A percentile compares a stretch with the other conserved stretches of the same genome.
Evolutionary conservation across 2,797 vertebrate genomes (phyloP).

Genomic region (Arremon aurantiirostris): DNA sequence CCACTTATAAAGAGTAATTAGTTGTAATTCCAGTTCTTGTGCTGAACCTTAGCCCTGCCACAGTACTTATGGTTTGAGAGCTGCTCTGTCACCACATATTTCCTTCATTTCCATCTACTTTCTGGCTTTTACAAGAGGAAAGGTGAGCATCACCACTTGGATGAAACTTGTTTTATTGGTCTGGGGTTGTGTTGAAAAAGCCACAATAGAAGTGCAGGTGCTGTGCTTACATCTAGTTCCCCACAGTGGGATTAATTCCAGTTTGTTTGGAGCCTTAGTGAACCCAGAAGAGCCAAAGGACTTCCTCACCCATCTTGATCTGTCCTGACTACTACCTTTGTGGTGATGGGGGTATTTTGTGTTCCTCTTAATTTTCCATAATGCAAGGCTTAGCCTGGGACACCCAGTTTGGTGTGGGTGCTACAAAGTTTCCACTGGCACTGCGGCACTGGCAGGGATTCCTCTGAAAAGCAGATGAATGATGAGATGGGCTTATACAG

Average conservation of each 20-base stretch:
- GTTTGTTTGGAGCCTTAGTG: neutral
- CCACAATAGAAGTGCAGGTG: neutral
- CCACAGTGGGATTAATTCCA: neutral
- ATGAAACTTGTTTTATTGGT: neutral
- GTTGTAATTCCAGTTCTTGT: neutral
- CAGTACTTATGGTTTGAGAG: neutral
- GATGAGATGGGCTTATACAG: slow-evolving; percentile 15
- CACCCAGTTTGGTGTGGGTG: neutral
- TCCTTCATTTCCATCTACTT: neutral
- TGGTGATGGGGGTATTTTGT: neutral
- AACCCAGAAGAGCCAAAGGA: neutral
- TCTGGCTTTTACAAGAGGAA: neutral
- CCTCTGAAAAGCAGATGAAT: neutral
- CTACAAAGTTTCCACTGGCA: neutral
- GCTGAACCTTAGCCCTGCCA: neutral
- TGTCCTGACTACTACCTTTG: neutral
- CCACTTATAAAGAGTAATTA: neutral
- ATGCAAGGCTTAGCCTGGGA: neutral
- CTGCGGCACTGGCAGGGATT: neutral
- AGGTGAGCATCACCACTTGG: neutral
- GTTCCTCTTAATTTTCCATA: neutral
- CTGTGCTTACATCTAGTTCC: neutral
- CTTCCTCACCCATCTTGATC: neutral
- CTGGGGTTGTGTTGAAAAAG: neutral
- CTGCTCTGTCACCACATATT: neutral